Base-by-base conservation (phyloP, 2,113 vertebrate genomes). In the Ondatra zibethicus region DNA sequence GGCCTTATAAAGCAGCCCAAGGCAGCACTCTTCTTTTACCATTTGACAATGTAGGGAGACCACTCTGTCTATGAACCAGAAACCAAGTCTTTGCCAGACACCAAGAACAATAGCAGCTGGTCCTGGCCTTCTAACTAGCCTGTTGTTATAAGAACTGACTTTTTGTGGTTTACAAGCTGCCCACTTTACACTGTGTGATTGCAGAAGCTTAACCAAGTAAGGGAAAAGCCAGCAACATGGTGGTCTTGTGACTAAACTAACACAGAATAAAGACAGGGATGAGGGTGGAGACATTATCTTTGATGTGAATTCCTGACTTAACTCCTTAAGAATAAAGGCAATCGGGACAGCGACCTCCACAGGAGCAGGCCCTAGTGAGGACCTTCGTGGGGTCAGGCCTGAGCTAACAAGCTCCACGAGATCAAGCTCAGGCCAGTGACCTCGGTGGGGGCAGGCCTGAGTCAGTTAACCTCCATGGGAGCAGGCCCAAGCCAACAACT, bases 221-320 rank as follows among this genome's bases (percentile, higher is more conserved):
- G 55, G 36, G 9, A 63, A 7, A 80, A 42, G 39, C 45, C 39
- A 25, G 31, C 2, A 9, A 39, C 42, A 47, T 19, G 6, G 7
- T 19, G 47, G 23, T 19, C 75, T 42, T 91, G 1, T 27, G 77
- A 52, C 16, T n/a, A 1, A 3, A 86, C 4, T 45, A 45, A 14
- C 17, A 88, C 52, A 77, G 11, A 93, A 39, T 25, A 87, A 86
- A 96, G 9, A 47, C 3, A 92, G 45, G 47, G 70, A 19, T 25
- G 72, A 29, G 3, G 0, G 4, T n/a, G 7, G 8, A 13, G 21
- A 58, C 4, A 1, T 23, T 36, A 2, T 70, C 27, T 13, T 88
- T 85, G 13, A 17, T 13, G 33, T 5, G 2, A 95, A 80, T 14
- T 31, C 50, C 88, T 61, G 65, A 82, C 16, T 88, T 93, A 90